Evolutionary conservation across 1,140 invertebrate species (phyloP), one percentile per base, ranked within the genome.

Genomic region (Parapsyche elsis): DNA sequence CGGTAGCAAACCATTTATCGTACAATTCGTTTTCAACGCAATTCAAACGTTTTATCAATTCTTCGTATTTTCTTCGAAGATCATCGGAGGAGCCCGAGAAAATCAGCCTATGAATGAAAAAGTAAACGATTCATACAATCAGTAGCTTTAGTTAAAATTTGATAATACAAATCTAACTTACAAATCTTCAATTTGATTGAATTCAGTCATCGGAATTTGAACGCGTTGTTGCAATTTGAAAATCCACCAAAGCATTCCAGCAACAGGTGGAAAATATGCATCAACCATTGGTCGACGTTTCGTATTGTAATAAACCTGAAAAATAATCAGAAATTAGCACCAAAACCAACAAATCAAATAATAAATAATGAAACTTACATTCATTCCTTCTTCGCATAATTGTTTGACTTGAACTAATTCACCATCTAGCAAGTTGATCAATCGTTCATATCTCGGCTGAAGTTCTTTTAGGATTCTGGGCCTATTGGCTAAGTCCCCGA

Each of bases 201-300:
- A 90, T 19, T 90, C 87, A 76, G 92, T 89, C 81, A 94, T 91
- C 0, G 94, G 92, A 46, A 53, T 45, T 76, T 86, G 83, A 19
- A 94, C 90, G 79, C 94, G 88, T 74, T 90, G 86, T 59, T 90
- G 88, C 61, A 96, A 86, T 86, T 94, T 94, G 81, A 91, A 87
- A 5, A 95, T 87, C 91, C 93, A 94, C 84, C 92, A 92, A 5
- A 97, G 85, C 49, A 91, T 88, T 9, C 94, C 94, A 71, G 93
- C 90, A 0, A 95, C 91, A 24, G 92, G 92, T 0, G 95, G 94
- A 86, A 93, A 92, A 85, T 94, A 92, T 19, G 90, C 87, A 85
- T 95, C 92, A 5, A 93, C 90, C 81, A 90, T 89, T 14, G 90
- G 88, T 67, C 88, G 88, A 44, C 86, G 87, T 16, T 87, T 84